Base-by-base conservation (phyloP, 37 sponge, comb jelly and placozoan genomes). In the Dysidea cf. avara region DNA sequence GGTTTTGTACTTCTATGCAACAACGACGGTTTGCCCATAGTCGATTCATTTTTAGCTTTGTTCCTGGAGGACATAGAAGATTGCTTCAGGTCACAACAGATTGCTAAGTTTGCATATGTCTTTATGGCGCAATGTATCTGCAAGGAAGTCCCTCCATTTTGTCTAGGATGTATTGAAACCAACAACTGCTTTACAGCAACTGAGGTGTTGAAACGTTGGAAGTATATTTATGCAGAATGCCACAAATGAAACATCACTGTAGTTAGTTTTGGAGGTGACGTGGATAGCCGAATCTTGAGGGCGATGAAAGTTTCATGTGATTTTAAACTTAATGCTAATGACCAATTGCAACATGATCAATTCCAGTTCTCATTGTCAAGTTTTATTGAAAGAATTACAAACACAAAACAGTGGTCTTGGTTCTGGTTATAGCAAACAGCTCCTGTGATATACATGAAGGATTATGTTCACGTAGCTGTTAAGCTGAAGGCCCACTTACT, bases 231-330 rank as follows among this genome's bases (percentile, higher is more conserved):
- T 14, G 39, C 16, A 29, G 85, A 84, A 64, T 71, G 74, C 35
- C 24, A 72, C 32, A 77, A 77, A 48, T 40, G 60, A 46, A 53
- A 53, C 21, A 78, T 84, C 6, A 53, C 25, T 47, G 85, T 71
- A 48, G 53, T 85, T 16, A 66, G 53, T 53, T 78, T 76, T 78
- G 79, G 79, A 47, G 67, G 68, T 28, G 86, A 85, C 59, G 86
- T 79, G 21, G 86, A 85, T 35, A 66, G 62, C 7, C 57, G 86
- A 49, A 55, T 57, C 56, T 36, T 85, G 51, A 85, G 72, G 29
- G 33, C 40, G 24, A 85, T 85, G 86, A 47, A 65, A 46, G 53
- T 78, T 13, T 85, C 75, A 33, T 18, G 14, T 11, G 18, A 28
- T 12, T n/a, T n/a, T n/a, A 25, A 17, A 5, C 17, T 28, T 20